Evolutionary conservation across 2,113 vertebrate genomes (phyloP), one percentile per base, ranked within the genome.

Genomic region (Mesembrinibis cayennensis): DNA sequence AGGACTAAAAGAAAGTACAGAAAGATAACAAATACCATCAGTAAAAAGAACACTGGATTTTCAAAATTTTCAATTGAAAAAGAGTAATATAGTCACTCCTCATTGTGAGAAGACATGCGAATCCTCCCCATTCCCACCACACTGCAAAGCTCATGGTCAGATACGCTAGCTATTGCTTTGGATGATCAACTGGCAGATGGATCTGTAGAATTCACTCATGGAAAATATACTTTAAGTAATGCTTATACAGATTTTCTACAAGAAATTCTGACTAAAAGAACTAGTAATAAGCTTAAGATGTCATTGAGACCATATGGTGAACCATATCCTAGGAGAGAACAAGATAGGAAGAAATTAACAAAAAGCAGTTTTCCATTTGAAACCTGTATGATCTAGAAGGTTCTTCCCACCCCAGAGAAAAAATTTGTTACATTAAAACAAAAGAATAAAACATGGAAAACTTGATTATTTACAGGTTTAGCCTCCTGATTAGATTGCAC

Each of bases 231-330:
- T 81, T 78, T 55, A 66, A 70, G 8, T 56, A 76, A 82, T 13
- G 25, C 11, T 91, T 53, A 81, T 15, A 62, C 14, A 69, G 15
- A 66, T 67, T 77, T 80, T 70, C 44, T 87, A 45, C 11, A 42
- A 58, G 19, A 81, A 67, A 45, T 83, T 67, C 30, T 78, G 27
- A 42, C 76, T 78, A 52, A 81, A 88, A 30, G 36, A 71, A 91
- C 49, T 44, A 78, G 50, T 36, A 93, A 59, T 89, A 83, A 70
- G n/a, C 87, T 81, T 55, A 91, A 76, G 69, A 94, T 82, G 56
- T 71, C 59, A 65, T 42, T 26, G 55, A 87, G 63, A 90, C 58
- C 71, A 89, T 84, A 89, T 63, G 70, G 69, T 66, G n/a, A 93
- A 55, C 44, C 44, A 65, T 56, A 67, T 63, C 69, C 26, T 79